Evolutionary conservation across 2,888 invertebrate species (phyloP), one percentile per base, ranked within the genome.

Genomic region (Melanophora roralis): DNA sequence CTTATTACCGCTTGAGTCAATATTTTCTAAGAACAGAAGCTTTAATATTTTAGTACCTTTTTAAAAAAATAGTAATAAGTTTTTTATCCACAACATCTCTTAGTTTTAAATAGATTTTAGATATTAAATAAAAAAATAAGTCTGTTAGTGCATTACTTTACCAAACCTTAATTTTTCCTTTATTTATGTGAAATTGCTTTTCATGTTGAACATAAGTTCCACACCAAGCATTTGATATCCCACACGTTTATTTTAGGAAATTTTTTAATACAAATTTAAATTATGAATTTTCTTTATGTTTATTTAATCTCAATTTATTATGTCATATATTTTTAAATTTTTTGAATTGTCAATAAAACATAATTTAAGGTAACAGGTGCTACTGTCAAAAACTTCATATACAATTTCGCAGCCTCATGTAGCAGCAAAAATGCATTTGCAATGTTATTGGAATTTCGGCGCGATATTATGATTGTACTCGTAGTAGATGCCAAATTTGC

Each of bases 361-460:
- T 71, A 75, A 71, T 71, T 67, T 74, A 67, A 79, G 79, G 65
- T 71, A 75, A 79, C 79, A 79, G 79, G 79, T 79, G 79, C 75
- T 75, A 69, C 55, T 62, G 73, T 49, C 43, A 47, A 19, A 40
- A 40, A 40, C 40, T 40, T 19, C n/a, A n/a, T n/a, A n/a, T 55
- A 16, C 12, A 55, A 9, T 43, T 43, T 43, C 16, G 16, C 43
- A 16, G 14, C 43, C 11, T n/a, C 38, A n/a, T 38, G 38, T 38
- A 12, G n/a, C 3, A n/a, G n/a, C 38, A 38, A 38, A 9, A 14
- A 32, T 49, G 36, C 49, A 38, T 23, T 34, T 5, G 49, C 51
- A 51, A 65, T 51, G 65, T 49, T 51, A 51, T 38, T 51, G 23
- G 23, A n/a, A 8, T n/a, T 64, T 49, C 49, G 47, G n/a, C 23